These are phyloP conservation scores for Pseudomyrmex cubaensis DNA, from an alignment of 1,140 invertebrate species.

Conservation along the genomic window DNA sequence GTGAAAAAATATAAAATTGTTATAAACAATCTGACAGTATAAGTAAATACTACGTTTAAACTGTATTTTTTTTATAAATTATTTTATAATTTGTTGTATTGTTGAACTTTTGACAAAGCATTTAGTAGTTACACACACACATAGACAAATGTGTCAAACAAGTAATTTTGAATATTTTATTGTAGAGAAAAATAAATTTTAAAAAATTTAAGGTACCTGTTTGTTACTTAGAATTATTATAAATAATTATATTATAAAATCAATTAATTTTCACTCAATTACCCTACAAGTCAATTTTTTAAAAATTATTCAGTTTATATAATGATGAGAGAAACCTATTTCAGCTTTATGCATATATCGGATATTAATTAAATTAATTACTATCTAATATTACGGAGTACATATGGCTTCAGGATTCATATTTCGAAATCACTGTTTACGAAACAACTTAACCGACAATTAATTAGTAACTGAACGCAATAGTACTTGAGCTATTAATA, in stretches of 20 bases:
- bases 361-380: slow-evolving; percentile 56
- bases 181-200: not conserved
- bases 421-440: slow-evolving; percentile 52
- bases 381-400: slow-evolving; percentile 43
- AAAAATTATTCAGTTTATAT: slow-evolving; percentile 23
- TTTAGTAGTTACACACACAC: no score
- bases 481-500: slow-evolving; percentile 33
- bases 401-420: slow-evolving; percentile 35
- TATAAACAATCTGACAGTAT: no score
- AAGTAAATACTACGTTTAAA: no score
- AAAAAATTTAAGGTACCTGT: not conserved
- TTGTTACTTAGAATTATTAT: not conserved
- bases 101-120: not conserved
- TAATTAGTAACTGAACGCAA: slow-evolving; percentile 22
- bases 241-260: not conserved
- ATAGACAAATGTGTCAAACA: not conserved
- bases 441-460: slow-evolving; percentile 29
- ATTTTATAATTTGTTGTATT: not conserved
- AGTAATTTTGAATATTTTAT: not conserved
- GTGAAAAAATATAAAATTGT: no score
- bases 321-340: slow-evolving; percentile 18
- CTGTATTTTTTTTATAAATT: no score
- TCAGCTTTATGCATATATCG: not conserved
- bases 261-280: slow-evolving; percentile 19
- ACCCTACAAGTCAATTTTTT: not conserved